Evolutionary conservation across 2,113 vertebrate species (phyloP).

Genomic region (Apeltes quadracus): DNA sequence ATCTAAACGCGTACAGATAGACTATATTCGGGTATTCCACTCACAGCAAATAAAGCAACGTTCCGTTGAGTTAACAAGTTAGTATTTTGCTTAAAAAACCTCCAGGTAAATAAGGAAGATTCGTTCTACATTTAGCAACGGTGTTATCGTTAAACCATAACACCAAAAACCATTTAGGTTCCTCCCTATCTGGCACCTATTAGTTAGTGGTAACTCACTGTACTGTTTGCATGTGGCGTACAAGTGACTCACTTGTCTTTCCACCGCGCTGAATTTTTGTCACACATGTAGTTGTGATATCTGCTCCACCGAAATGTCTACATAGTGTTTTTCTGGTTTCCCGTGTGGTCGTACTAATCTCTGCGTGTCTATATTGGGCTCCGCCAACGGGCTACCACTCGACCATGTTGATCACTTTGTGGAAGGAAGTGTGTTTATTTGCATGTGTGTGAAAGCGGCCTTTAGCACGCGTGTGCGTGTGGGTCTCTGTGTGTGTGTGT

Average conservation of each 20-base stretch:
- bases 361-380: conserved; percentile 63
- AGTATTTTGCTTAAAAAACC: background rate
- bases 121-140: background rate
- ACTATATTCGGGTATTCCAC: background rate
- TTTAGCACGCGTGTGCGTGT: conserved; percentile 29
- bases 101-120: background rate
- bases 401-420: conserved; percentile 60
- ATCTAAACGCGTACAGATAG: background rate
- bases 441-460: conserved; percentile 25
- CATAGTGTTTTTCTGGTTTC: conserved; percentile 61
- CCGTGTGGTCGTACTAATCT: conserved; percentile 64
- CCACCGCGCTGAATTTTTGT: conserved; percentile 31
- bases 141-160: conserved; percentile 19
- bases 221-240: conserved; percentile 34
- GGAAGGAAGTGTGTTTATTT: conserved; percentile 62
- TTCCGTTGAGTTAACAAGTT: background rate
- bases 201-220: conserved; percentile 43
- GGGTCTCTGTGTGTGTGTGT: conserved; percentile 33
- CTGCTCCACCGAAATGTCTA: conserved; percentile 51
- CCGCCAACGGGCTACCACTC: conserved; percentile 53
- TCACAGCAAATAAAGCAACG: background rate
- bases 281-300: conserved; percentile 57
- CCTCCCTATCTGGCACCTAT: conserved; percentile 34
- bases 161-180: conserved; percentile 11
- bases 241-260: conserved; percentile 43